Conservation (phyloP, 1,140 invertebrate species). For the Gonioctena quinquepunctata region DNA sequence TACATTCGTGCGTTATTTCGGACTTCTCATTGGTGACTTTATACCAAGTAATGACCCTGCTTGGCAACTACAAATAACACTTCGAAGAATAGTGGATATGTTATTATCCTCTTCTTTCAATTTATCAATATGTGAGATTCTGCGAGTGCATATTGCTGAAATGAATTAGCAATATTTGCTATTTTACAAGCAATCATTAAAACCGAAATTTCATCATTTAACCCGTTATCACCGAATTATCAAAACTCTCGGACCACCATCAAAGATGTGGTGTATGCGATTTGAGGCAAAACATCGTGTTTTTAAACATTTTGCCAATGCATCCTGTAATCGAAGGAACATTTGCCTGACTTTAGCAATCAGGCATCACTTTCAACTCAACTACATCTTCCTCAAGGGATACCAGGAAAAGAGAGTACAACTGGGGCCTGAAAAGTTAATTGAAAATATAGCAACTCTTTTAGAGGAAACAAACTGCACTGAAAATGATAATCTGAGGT, state of each 20-base stretch:
- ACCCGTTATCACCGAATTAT: not conserved
- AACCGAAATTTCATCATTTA: not conserved
- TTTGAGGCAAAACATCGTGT: not conserved
- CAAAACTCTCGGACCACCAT: not conserved
- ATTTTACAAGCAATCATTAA: not conserved
- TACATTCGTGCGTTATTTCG: slow-evolving; percentile 33
- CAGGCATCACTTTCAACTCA: not conserved
- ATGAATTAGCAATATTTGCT: not conserved
- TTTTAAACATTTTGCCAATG: not conserved
- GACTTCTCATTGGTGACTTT: slow-evolving; percentile 39
- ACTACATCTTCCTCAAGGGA: not conserved
- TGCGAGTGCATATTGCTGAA: not conserved
- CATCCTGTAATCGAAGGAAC: not conserved
- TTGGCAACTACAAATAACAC: not conserved
- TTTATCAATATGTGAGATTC: not conserved
- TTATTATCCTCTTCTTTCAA: not conserved
- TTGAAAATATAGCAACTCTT: not conserved
- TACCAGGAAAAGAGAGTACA: not conserved
- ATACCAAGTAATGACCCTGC: not conserved
- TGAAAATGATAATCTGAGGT: not conserved
- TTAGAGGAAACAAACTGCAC: not conserved
- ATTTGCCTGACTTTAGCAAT: not conserved
- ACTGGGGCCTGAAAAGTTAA: not conserved
- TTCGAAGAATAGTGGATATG: not conserved
- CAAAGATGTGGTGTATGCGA: not conserved